Percentiles rank a stretch among this genome's conserved stretches.
phyloP scores from a whole-genome alignment of 2,888 invertebrate genomes.

The Lissocephala sabroskyi region DNA sequence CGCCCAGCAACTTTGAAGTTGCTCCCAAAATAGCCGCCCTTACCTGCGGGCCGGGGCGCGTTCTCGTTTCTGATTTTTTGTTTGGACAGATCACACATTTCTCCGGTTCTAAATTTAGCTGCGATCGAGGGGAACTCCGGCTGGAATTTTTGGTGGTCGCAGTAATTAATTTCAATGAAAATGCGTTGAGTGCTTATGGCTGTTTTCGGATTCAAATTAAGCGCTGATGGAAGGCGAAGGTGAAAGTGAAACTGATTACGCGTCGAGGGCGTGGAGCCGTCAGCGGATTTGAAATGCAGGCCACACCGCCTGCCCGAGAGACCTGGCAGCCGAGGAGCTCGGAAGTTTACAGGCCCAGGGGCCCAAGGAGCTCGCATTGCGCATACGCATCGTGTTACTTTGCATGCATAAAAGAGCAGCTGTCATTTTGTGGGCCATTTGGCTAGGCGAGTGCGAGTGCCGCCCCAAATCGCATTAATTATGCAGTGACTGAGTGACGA shows the following conservation, averaged over 20 bases:
- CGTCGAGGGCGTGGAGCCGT: too few species aligned
- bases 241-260: too few species aligned
- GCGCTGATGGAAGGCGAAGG: too few species aligned
- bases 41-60: neutral
- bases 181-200: slow-evolving; percentile 44
- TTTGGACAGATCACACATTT: slow-evolving; percentile 58
- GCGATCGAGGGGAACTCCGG: neutral
- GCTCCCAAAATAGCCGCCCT: slow-evolving; percentile 27
- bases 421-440: slow-evolving; percentile 34
- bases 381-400: slow-evolving; percentile 53
- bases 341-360: neutral
- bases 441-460: slow-evolving; percentile 10
- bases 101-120: slow-evolving; percentile 41
- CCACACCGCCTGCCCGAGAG: too few species aligned
- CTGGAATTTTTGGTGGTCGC: slow-evolving; percentile 31
- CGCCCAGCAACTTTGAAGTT: slow-evolving; percentile 49
- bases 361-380: slow-evolving; percentile 17
- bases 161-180: slow-evolving; percentile 56
- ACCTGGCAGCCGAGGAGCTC: too few species aligned
- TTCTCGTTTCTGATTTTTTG: slow-evolving; percentile 57
- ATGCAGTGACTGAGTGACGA: slow-evolving; percentile 31
- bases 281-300: too few species aligned
- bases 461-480: slow-evolving; percentile 43
- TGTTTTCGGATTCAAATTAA: slow-evolving; percentile 45
- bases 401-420: slow-evolving; percentile 48